Evolutionary conservation across 2,888 invertebrate species (phyloP).

Genomic region (Parnassius mnemosyne): DNA sequence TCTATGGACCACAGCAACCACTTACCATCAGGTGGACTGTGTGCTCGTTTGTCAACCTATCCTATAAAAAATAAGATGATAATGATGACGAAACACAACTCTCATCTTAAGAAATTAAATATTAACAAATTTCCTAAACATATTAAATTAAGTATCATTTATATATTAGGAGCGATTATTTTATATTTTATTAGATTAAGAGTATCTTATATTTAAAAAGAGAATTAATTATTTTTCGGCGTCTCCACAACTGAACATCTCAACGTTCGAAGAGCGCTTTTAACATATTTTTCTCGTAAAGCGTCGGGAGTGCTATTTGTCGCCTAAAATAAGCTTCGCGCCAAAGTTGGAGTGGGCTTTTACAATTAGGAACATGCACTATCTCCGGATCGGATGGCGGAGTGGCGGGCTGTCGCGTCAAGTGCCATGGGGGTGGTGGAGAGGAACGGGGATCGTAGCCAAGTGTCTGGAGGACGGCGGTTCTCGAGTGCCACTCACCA

Average conservation of each 20-base stretch:
- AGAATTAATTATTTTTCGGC: not conserved
- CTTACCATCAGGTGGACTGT: too few relatives aligned
- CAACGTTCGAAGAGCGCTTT: slow-evolving; percentile 3
- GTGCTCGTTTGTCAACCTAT: too few relatives aligned
- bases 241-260: not conserved
- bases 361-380: slow-evolving; percentile 54
- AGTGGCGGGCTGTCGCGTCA: slow-evolving; percentile 26
- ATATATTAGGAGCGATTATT: too few relatives aligned
- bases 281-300: slow-evolving; percentile 18
- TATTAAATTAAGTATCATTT: too few relatives aligned
- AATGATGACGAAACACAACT: too few relatives aligned
- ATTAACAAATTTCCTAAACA: too few relatives aligned
- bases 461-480: slow-evolving; percentile 10
- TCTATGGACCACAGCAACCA: too few relatives aligned
- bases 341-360: slow-evolving; percentile 25
- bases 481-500: slow-evolving; percentile 13
- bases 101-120: too few relatives aligned
- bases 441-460: not conserved
- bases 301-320: slow-evolving; percentile 11
- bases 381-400: slow-evolving; percentile 44
- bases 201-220: too few relatives aligned
- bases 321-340: slow-evolving; percentile 17
- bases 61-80: too few relatives aligned
- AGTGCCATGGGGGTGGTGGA: slow-evolving; percentile 5
- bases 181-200: too few relatives aligned